phyloP scores from a whole-genome alignment of 2,113 vertebrate species.

The Anseranas semipalmata region DNA sequence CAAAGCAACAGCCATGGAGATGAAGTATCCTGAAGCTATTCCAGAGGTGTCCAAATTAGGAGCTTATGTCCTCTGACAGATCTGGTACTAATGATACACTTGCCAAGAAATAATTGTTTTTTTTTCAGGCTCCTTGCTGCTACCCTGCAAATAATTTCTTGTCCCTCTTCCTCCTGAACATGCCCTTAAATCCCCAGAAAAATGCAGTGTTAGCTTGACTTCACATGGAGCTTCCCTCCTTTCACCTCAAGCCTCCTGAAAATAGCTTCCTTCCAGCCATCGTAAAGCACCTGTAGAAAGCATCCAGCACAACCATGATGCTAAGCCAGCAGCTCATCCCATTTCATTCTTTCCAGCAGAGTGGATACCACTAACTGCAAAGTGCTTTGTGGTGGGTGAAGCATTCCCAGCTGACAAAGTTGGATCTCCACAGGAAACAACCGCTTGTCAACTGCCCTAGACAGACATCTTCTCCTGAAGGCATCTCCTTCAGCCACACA shows the following conservation, averaged over 20 bases:
- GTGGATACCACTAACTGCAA: neutral
- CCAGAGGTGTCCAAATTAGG: neutral
- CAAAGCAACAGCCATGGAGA: neutral
- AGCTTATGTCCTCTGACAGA: neutral
- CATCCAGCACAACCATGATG: neutral
- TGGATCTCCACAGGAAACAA: neutral
- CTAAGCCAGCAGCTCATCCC: neutral
- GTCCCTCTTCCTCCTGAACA: neutral
- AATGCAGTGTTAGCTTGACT: neutral
- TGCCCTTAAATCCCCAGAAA: neutral
- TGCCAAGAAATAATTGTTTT: rapidly evolving
- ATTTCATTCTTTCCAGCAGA: neutral
- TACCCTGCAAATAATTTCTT: neutral
- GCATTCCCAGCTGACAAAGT: neutral
- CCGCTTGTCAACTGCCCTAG: neutral
- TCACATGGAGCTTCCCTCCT: neutral
- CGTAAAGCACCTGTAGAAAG: neutral
- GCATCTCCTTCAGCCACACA: neutral
- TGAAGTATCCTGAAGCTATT: neutral
- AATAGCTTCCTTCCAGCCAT: neutral
- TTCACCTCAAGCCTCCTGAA: too few species aligned
- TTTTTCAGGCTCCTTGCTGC: neutral
- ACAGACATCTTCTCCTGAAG: too few species aligned
- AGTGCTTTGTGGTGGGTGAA: rapidly evolving
- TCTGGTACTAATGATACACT: neutral